These are phyloP conservation scores for Aporrectodea caliginosa DNA, from an alignment of 1,140 invertebrate species.

Conservation along the genomic window DNA sequence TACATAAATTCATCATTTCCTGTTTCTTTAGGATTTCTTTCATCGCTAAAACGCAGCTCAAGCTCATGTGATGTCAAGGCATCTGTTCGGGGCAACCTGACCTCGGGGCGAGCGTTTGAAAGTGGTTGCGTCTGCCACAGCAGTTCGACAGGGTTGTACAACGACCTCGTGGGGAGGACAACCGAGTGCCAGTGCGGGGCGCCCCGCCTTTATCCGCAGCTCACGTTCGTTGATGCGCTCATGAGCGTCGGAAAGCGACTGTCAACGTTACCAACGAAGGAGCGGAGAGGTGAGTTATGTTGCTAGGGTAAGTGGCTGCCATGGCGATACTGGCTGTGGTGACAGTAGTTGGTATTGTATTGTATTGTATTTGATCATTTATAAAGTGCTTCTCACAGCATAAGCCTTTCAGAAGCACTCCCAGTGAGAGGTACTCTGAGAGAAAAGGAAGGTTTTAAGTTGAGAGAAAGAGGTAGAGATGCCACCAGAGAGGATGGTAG, in stretches of 20 bases:
- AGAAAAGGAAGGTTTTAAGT: too few relatives aligned
- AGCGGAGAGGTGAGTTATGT: slow-evolving; percentile 68
- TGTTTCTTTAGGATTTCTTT: too few relatives aligned
- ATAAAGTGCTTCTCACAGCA: too few relatives aligned
- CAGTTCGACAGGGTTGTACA: slow-evolving; percentile 63
- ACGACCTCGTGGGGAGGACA: slow-evolving; percentile 46
- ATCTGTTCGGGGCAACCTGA: slow-evolving; percentile 72
- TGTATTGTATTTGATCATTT: too few relatives aligned
- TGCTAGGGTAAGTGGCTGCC: too few relatives aligned
- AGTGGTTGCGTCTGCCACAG: slow-evolving; percentile 87
- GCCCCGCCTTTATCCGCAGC: slow-evolving; percentile 74
- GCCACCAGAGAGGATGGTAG: too few relatives aligned
- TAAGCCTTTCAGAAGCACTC: too few relatives aligned
- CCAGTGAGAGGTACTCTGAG: too few relatives aligned
- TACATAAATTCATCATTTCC: too few relatives aligned
- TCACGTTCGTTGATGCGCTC: slow-evolving; percentile 77
- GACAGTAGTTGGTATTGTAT: background rate
- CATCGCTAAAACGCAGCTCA: slow-evolving; percentile 6
- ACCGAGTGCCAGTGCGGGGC: slow-evolving; percentile 58
- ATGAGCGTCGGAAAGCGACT: slow-evolving; percentile 87
- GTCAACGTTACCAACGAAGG: slow-evolving; percentile 85
- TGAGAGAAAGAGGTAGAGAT: too few relatives aligned
- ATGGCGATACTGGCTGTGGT: too few relatives aligned
- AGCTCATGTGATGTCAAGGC: slow-evolving; percentile 15
- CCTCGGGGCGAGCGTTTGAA: slow-evolving; percentile 90